A percentile compares a stretch with the other conserved stretches of the same genome.
Conservation (phyloP, 2,888 invertebrate genomes). For the Andrena camellia region DNA sequence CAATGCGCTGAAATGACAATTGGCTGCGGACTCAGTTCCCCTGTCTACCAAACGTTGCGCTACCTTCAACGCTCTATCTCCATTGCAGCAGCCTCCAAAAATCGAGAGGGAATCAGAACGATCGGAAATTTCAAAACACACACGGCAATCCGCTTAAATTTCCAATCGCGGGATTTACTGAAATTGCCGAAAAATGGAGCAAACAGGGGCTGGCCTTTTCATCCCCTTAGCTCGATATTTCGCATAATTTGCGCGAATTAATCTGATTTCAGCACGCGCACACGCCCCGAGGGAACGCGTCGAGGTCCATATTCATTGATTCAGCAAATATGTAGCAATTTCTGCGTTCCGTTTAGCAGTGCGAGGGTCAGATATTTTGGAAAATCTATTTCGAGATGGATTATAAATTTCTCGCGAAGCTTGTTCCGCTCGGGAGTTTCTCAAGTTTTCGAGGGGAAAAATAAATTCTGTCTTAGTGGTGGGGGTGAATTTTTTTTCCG, state of each 20-base stretch:
- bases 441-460: background rate
- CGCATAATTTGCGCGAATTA: background rate
- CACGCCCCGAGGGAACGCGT: background rate
- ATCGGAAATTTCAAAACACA: background rate
- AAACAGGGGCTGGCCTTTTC: background rate
- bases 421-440: background rate
- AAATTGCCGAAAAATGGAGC: background rate
- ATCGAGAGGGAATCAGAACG: background rate
- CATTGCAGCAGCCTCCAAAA: background rate
- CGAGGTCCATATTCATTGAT: background rate
- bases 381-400: background rate
- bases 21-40: background rate
- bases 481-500: background rate
- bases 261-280: background rate
- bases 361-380: background rate
- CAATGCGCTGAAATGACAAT: background rate
- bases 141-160: background rate
- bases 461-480: background rate
- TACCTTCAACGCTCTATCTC: background rate
- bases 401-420: background rate
- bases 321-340: background rate
- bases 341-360: background rate
- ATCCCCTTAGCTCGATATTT: background rate
- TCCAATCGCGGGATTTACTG: background rate
- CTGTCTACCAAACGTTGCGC: background rate